Evolutionary conservation across 2,888 invertebrate genomes (phyloP), one percentile per base, ranked within the genome.

Genomic region (Iphiclides podalirius): DNA sequence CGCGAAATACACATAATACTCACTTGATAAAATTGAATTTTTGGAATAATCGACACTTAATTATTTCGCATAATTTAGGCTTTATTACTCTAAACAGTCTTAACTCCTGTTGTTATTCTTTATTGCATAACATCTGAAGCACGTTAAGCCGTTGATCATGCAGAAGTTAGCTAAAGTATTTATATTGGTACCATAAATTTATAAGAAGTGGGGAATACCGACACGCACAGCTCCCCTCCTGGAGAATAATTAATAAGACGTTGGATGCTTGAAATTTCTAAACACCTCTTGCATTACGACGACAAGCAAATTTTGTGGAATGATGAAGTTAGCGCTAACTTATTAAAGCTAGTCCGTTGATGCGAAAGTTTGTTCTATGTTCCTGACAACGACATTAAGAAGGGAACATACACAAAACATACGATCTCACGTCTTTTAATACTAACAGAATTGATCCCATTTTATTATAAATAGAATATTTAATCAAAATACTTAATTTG

Each of bases 171-270:
- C 62, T 53, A 41, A 80, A 82, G 80, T 80, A 82, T 82, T 82
- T 80, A 80, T 79, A 81, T 79, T 80, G 71, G 76, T 74, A 72
- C 76, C 79, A 80, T 82, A 82, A 81, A 82, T 82, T 79, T 72
- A 69, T 79, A 76, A 81, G 75, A 76, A 79, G 68, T 72, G 64
- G 59, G 54, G 57, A 59, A 75, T 75, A 65, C 67, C 68, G 59
- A 57, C 75, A 75, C 75, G 76, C 69, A 75, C 67, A 60, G 56
- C 59, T 57, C 65, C 65, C 71, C 64, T 64, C 61, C 55, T 52
- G 59, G 55, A 57, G 70, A 67, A 79, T 77, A 75, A 79, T 79
- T 79, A 79, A 79, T 78, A 74, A 68, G 67, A 65, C 60, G 60
- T 66, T 67, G 67, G 66, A 78, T 78, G 75, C 67, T 77, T 69